Evolutionary conservation across 2,888 invertebrate species (phyloP), one percentile per base, ranked within the genome.

Genomic region (Nemurella pictetii): DNA sequence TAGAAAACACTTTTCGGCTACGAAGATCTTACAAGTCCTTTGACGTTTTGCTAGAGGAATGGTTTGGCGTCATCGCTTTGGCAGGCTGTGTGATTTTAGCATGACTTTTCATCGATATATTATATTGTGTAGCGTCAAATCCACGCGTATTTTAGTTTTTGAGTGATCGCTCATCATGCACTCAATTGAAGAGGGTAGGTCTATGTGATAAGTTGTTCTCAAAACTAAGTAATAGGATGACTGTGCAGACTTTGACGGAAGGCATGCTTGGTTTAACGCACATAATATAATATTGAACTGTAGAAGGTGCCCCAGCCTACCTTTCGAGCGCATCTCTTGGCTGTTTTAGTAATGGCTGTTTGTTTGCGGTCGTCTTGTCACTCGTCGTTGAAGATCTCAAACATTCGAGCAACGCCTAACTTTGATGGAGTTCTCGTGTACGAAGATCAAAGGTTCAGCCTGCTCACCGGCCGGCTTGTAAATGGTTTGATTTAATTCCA

Each of bases 291-390:
- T 78, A 78, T 78, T 78, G 78, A 78, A 30, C 29, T 55, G 55
- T 55, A 55, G 55, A 20, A 28, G 25, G 20, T 26, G 25, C 27
- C 75, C 75, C 30, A 28, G 20, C 84, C 82, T 85, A 85, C 85
- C 85, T 28, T 77, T 83, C 74, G 83, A 85, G 75, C 32, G 20
- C 29, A 55, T 28, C 80, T 84, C 36, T 75, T 75, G 28, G 12
- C 78, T 28, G 82, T 82, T 82, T 55, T 28, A 80, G 85, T 85
- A 85, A 85, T 85, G 84, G 84, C 81, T 81, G 36, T 55, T 36
- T 84, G 85, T 85, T 85, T 85, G 85, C 85, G 73, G n/a, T 74
- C 74, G 73, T 80, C 80, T 83, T 85, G 85, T 85, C 85, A 85
- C 85, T 85, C 85, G 84, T 35, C 83, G 81, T 74, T 36, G 1